These are phyloP conservation scores for Clitarchus hookeri DNA, from an alignment of 2,888 invertebrate genomes.

Conservation along the genomic window DNA sequence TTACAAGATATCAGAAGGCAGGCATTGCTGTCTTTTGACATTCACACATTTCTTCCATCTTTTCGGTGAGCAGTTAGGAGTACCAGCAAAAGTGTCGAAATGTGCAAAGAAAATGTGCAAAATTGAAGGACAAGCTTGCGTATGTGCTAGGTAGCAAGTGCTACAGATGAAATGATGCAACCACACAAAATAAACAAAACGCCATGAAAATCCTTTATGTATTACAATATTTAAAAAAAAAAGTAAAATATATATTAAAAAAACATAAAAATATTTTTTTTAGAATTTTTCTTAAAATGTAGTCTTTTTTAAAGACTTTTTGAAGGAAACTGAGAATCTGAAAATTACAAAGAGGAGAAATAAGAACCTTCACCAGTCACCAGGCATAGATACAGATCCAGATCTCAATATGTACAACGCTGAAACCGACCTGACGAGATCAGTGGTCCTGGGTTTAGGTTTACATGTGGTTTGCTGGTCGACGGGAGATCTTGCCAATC, in stretches of 20 bases:
- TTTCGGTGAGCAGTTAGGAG: neutral
- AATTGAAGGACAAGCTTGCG: neutral
- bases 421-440: neutral
- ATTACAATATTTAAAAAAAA: neutral
- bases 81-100: neutral
- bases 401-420: neutral
- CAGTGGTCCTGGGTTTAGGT: constrained; percentile 17
- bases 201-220: too few relatives aligned
- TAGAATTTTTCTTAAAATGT: neutral
- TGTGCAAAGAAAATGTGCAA: neutral
- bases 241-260: neutral
- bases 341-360: neutral
- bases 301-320: neutral
- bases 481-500: constrained; percentile 22
- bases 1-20: too few relatives aligned
- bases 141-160: neutral
- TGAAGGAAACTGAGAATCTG: neutral
- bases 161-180: neutral
- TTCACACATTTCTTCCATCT: too few relatives aligned
- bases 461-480: constrained; percentile 20
- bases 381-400: neutral
- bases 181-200: neutral
- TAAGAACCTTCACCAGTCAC: neutral
- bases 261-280: neutral
- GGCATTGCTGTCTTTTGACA: too few relatives aligned